These are phyloP conservation scores for Sigmodon hispidus DNA, from an alignment of 2,113 vertebrate species.

Conservation along the genomic window DNA sequence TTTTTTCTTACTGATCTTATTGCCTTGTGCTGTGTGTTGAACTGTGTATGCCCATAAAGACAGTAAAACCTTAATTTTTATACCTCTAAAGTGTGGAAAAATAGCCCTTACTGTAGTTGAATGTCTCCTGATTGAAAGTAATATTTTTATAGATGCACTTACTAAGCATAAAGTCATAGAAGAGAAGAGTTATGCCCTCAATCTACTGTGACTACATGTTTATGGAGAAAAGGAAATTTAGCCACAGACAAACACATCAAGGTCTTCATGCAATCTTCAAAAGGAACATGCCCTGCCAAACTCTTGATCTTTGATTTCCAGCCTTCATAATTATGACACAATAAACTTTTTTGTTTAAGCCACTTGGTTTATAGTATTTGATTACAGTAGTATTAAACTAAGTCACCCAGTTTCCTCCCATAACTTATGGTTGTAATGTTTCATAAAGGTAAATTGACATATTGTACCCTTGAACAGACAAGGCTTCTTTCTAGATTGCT, in stretches of 20 bases:
- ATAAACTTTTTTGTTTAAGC: not conserved
- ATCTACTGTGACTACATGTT: not conserved
- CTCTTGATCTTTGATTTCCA: not conserved
- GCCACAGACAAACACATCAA: too few relatives aligned
- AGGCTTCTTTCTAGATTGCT: not conserved
- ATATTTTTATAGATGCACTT: not conserved
- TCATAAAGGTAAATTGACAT: not conserved
- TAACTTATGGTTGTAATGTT: not conserved
- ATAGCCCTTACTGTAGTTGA: not conserved
- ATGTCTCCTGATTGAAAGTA: not conserved
- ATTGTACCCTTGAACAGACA: not conserved
- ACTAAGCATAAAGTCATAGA: not conserved
- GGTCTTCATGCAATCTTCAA: not conserved
- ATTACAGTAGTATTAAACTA: not conserved
- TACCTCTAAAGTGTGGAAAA: not conserved
- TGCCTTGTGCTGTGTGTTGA: not conserved
- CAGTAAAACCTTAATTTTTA: not conserved
- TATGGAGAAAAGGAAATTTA: not conserved
- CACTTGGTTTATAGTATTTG: not conserved
- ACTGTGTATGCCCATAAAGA: not conserved
- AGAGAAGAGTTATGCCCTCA: not conserved
- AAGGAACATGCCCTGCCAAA: not conserved
- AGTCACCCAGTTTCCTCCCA: not conserved
- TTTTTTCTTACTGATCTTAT: not conserved
- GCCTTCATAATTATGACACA: not conserved